A percentile compares a stretch with the other conserved stretches of the same genome.
These are phyloP conservation scores for Gavia stellata DNA, from an alignment of 2,113 vertebrate species.

Conservation along the genomic window DNA sequence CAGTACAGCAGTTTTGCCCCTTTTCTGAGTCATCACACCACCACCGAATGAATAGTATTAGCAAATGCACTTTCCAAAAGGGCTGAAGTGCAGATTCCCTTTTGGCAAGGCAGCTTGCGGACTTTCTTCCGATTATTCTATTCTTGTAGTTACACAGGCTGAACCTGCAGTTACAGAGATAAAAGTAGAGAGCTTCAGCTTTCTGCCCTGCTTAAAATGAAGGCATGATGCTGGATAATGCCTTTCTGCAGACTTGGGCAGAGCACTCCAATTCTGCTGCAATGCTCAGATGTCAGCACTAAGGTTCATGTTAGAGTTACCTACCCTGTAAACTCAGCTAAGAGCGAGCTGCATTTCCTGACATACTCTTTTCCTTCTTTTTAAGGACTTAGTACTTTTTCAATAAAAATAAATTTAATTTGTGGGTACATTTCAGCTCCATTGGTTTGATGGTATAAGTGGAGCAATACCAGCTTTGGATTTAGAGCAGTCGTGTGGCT, in stretches of 20 bases:
- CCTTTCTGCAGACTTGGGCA: not conserved
- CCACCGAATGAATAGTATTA: not conserved
- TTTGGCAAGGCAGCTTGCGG: not conserved
- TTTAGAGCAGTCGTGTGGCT: conserved; percentile 75
- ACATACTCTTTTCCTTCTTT: conserved; percentile 50
- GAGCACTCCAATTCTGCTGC: not conserved
- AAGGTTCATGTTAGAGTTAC: conserved; percentile 23
- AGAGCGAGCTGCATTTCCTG: conserved; percentile 24
- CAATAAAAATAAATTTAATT: conserved; percentile 80
- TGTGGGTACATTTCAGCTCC: conserved; percentile 74
- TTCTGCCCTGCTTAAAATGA: not conserved
- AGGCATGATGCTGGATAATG: not conserved
- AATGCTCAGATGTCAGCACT: not conserved
- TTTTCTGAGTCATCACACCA: not conserved
- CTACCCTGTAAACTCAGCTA: not conserved
- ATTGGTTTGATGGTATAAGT: conserved; percentile 70
- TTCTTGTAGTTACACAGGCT: not conserved
- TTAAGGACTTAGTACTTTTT: conserved; percentile 73
- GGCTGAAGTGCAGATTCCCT: not conserved
- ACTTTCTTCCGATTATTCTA: not conserved
- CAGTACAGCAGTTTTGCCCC: not conserved
- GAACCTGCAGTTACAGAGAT: not conserved
- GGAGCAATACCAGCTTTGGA: conserved; percentile 66
- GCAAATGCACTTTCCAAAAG: not conserved
- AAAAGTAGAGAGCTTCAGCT: not conserved